These are phyloP conservation scores for Cheirogaleus major DNA, from an alignment of 2,797 vertebrate genomes.

Conservation along the genomic window DNA sequence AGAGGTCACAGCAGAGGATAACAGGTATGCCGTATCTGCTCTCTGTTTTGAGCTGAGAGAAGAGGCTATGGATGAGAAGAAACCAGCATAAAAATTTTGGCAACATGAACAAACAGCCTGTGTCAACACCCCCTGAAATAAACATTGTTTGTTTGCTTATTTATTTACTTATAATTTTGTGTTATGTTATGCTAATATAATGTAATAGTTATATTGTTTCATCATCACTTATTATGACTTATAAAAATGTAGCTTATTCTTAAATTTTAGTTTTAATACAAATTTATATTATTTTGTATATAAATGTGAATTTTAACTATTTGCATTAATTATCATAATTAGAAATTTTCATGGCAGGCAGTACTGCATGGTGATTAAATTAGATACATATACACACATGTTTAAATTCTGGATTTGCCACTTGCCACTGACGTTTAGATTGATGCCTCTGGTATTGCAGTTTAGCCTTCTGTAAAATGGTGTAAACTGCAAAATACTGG, in stretches of 20 bases:
- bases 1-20: no score
- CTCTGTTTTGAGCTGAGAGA: no score
- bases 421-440: background rate
- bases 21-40: no score
- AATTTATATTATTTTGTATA: background rate
- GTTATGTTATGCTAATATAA: no score
- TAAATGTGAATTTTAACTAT: background rate
- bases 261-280: background rate
- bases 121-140: background rate
- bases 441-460: background rate
- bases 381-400: background rate
- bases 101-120: no score
- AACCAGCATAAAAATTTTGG: no score
- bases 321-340: background rate
- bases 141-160: background rate
- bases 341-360: background rate
- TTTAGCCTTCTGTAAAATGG: background rate
- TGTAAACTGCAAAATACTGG: no score
- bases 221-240: background rate
- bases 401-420: background rate
- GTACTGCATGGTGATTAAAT: background rate
- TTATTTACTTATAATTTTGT: background rate
- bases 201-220: background rate
- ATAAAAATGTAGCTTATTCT: background rate
- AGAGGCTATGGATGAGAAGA: no score